These are phyloP conservation scores for Nyctalus aviator DNA, from an alignment of 2,797 vertebrate species.

Conservation along the genomic window DNA sequence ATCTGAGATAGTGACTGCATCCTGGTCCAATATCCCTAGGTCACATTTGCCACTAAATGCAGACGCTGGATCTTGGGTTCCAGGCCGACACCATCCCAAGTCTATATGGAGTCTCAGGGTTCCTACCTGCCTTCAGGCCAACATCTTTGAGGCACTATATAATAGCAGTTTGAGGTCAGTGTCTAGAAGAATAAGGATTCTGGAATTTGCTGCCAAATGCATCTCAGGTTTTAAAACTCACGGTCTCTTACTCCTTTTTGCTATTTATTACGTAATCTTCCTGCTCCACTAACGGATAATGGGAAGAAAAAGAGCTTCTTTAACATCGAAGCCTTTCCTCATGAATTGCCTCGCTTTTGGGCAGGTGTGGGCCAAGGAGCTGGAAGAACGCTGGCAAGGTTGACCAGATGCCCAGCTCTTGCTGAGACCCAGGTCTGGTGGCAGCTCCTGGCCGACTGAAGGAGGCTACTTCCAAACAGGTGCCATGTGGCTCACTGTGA, in stretches of 20 bases:
- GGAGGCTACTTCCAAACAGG: conserved; percentile 23
- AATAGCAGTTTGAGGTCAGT: conserved; percentile 27
- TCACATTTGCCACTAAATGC: conserved; percentile 8
- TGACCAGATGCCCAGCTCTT: conserved; percentile 31
- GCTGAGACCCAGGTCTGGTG: background rate
- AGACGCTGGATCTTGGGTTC: conserved; percentile 23
- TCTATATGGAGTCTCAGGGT: conserved; percentile 21
- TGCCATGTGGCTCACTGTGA: background rate
- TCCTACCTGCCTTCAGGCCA: conserved; percentile 5
- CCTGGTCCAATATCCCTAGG: background rate
- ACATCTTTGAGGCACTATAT: background rate
- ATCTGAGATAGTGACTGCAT: background rate
- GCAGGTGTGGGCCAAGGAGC: background rate
- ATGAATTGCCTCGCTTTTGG: background rate
- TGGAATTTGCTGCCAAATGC: conserved; percentile 48
- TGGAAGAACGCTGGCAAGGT: conserved; percentile 36
- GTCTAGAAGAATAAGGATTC: background rate
- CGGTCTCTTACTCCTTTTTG: background rate
- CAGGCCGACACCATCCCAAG: background rate
- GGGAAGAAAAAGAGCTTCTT: conserved; percentile 30
- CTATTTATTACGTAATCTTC: background rate
- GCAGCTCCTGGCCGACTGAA: background rate
- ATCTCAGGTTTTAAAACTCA: conserved; percentile 60
- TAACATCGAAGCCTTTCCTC: background rate
- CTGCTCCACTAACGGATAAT: background rate